phyloP scores from a whole-genome alignment of 2,113 vertebrate species.

The Triplophysa siluroides region DNA sequence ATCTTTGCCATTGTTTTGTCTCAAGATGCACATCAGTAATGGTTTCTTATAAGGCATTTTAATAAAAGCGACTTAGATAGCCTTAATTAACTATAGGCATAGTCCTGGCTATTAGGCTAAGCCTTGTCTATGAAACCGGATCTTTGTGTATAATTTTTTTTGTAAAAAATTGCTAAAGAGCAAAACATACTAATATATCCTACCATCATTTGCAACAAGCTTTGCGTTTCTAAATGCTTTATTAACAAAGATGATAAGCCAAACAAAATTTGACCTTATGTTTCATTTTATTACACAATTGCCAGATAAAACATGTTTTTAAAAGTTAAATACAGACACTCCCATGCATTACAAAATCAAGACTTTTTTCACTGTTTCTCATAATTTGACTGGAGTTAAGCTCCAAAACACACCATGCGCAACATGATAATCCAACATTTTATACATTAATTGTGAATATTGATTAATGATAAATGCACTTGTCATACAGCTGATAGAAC shows the following conservation, averaged over 20 bases:
- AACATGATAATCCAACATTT: background rate
- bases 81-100: no score
- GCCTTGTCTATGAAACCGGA: no score
- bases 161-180: background rate
- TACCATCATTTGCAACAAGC: background rate
- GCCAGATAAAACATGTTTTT: background rate
- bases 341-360: conserved; percentile 3
- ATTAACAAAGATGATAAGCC: background rate
- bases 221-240: background rate
- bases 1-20: no score
- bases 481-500: background rate
- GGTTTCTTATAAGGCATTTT: no score
- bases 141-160: background rate
- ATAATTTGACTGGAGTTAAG: background rate
- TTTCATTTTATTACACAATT: conserved; percentile 21
- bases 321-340: background rate
- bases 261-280: background rate
- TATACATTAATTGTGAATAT: background rate
- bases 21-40: no score
- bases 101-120: no score
- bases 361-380: background rate
- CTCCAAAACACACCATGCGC: background rate
- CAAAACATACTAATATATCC: background rate
- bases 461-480: background rate
- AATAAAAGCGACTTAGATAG: no score